Base-by-base conservation (phyloP, 2,113 vertebrate genomes). In the Carassius auratus region DNA sequence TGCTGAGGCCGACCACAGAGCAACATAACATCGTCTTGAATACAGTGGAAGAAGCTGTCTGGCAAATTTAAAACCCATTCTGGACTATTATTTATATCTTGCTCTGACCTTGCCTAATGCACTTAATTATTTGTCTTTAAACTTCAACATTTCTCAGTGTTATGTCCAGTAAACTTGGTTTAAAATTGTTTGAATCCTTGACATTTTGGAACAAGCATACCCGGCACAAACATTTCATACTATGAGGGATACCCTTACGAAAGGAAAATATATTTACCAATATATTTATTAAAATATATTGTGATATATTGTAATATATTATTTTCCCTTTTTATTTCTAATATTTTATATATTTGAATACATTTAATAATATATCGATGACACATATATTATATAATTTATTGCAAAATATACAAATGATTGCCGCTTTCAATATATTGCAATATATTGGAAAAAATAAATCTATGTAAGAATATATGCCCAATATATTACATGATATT, bases 1-100 rank as follows among this genome's bases (percentile, higher is more conserved):
- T 68, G 59, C 68, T 26, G 73, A 78, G 74, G 62, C 84, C 52
- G 7, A n/a, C 83, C 64, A 75, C 30, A 33, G 52, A 84, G 74
- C 81, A 69, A 48, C 64, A 76, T 42, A 81, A 79, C 75, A 76
- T 52, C 36, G 75, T 76, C 57, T 86, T 66, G 86, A 87, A 74
- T 17, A 30, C 69, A 26, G 21, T 62, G 75, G 50, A 84, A 73
- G 19, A 42, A 42, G 21, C 62, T 55, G 30, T 61, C 26, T 71
- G 69, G 80, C 80, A 83, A 66, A 84, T 85, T 86, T 84, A 17
- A 79, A 79, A 87, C 62, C 30, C 76, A 38, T 87, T 80, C 80
- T 4, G 30, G 61, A 13, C 21, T 33, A 80, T 69, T 80, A 84
- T 79, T 82, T 79, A 50, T 71, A 57, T 64, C 45, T 50, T 79